Evolutionary conservation across 1,140 invertebrate species (phyloP), one percentile per base, ranked within the genome.

Genomic region (Leptonema lineaticorne): DNA sequence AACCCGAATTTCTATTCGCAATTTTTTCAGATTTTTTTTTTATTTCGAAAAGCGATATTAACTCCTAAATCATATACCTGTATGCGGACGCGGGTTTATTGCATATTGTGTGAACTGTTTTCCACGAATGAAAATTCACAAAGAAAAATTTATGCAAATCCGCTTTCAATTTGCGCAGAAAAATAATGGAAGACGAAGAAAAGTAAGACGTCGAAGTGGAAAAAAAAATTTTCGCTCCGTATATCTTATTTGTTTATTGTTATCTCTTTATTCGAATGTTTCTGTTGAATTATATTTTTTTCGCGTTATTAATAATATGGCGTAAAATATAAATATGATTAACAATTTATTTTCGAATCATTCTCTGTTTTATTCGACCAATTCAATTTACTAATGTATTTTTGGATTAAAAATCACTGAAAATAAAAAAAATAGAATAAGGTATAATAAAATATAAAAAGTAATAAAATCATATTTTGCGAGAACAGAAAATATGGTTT

Each of bases 61-160:
- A 53, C 50, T 53, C 50, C 50, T 53, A 53, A 53, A 53, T 53
- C 50, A 53, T 53, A 53, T 53, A 53, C 50, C 50, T 53, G 50
- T 11, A 22, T 24, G 22, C 50, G 50, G 50, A 14, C 22, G 50
- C 14, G 50, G 27, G 50, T 24, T 53, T 53, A 53, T 53, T 53
- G 50, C 50, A 24, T 24, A 53, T 53, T 53, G 50, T 53, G 22
- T 53, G 50, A 24, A 53, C 50, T 20, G 11, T 53, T 53, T 53
- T 53, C 50, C 50, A 24, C 50, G 6, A 26, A 22, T 53, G 20
- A 53, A 53, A 53, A 53, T 53, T 53, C 27, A 53, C 50, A 53
- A 53, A 53, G 50, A 24, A 26, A 53, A 53, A 53, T 53, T 22
- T 53, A 53, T 53, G 50, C 50, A 53, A 53, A 53, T 24, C 27